These are phyloP conservation scores for Ctenochaetus hawaiiensis DNA, from an alignment of 2,797 vertebrate genomes.

Conservation along the genomic window DNA sequence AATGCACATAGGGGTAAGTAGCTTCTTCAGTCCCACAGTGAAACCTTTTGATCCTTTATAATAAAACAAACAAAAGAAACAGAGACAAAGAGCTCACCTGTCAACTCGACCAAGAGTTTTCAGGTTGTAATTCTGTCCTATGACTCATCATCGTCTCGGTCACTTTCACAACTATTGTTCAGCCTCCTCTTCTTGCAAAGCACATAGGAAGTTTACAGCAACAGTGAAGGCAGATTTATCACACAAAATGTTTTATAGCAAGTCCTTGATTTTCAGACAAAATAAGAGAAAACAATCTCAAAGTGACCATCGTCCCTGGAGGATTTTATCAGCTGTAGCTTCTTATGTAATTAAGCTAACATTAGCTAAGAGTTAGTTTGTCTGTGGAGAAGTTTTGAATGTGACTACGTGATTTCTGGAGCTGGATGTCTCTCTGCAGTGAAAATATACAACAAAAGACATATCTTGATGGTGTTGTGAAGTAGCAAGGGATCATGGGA, in stretches of 20 bases:
- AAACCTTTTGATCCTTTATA: slow-evolving; percentile 29
- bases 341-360: too few species aligned
- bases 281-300: not conserved
- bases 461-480: too few species aligned
- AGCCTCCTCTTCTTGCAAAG: not conserved
- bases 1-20: slow-evolving; percentile 23
- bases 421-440: too few species aligned
- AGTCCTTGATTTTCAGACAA: not conserved
- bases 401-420: too few species aligned
- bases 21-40: slow-evolving; percentile 4
- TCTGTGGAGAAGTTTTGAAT: too few species aligned
- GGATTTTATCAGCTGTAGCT: not conserved
- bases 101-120: not conserved
- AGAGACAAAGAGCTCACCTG: slow-evolving; percentile 14
- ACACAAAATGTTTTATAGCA: not conserved
- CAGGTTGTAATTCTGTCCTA: not conserved
- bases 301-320: not conserved
- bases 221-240: not conserved
- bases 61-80: not conserved
- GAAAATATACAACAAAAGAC: too few species aligned
- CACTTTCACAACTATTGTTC: too few species aligned
- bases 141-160: too few species aligned
- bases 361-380: too few species aligned
- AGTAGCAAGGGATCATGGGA: too few species aligned
- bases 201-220: not conserved